These are phyloP conservation scores for Mesorhabditis spiculigera DNA, from an alignment of 2,888 invertebrate species.

Conservation along the genomic window DNA sequence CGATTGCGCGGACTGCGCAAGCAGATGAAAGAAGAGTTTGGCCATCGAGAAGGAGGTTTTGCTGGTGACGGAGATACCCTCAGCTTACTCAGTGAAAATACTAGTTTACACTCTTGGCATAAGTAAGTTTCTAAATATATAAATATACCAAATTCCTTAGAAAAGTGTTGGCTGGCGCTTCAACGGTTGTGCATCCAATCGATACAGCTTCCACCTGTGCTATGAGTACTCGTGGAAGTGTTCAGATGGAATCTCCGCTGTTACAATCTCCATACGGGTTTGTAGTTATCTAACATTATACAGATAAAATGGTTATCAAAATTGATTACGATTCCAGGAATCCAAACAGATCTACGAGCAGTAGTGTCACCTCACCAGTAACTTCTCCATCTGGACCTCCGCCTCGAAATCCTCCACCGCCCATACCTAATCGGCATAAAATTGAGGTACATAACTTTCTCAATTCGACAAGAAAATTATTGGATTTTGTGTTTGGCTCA, in stretches of 20 bases:
- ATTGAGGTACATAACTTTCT: not conserved
- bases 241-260: not conserved
- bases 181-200: not conserved
- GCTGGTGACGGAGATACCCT: conserved; percentile 25
- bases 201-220: not conserved
- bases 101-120: conserved; percentile 36
- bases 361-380: conserved; percentile 15
- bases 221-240: conserved; percentile 2
- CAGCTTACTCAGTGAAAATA: conserved; percentile 29
- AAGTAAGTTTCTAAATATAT: conserved; percentile 7
- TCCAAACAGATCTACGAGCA: not conserved
- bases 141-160: not conserved
- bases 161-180: not conserved
- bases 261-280: not conserved
- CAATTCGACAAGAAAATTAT: not conserved
- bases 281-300: too few relatives aligned
- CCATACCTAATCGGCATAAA: conserved; percentile 8
- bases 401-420: conserved; percentile 18
- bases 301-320: not conserved
- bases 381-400: conserved; percentile 11
- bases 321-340: not conserved
- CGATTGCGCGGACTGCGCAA: conserved; percentile 26
- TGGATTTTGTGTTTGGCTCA: not conserved
- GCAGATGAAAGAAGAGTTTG: conserved; percentile 40
- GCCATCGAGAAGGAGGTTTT: conserved; percentile 21